A percentile compares a stretch with the other conserved stretches of the same genome.
These are phyloP conservation scores for Drosophila hydei DNA, from an alignment of 1,140 invertebrate genomes.

Conservation along the genomic window DNA sequence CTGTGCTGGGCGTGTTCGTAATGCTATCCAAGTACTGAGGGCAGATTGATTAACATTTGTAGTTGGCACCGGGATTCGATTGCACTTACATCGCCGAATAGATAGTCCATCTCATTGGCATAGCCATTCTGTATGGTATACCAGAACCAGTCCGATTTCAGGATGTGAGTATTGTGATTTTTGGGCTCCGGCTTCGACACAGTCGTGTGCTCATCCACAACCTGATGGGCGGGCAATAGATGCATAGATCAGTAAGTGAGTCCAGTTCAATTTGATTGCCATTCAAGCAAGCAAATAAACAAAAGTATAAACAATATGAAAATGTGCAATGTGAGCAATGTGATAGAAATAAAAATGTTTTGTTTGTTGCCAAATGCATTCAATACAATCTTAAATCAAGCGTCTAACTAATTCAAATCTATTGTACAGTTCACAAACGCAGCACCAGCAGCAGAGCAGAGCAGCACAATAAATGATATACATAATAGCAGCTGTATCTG, in stretches of 20 bases:
- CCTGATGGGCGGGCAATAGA: conserved; percentile 84
- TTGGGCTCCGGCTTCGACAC: conserved; percentile 87
- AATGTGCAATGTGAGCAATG: conserved; percentile 39
- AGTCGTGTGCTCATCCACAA: conserved; percentile 91
- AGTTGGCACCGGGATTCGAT: neutral
- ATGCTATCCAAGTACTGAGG: conserved; percentile 82
- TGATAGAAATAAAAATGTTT: conserved; percentile 52
- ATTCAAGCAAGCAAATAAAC: neutral
- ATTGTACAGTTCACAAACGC: conserved; percentile 41
- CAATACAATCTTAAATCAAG: conserved; percentile 52
- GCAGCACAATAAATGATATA: conserved; percentile 74
- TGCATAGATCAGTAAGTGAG: neutral
- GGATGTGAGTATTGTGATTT: conserved; percentile 87
- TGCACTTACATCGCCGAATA: conserved; percentile 91
- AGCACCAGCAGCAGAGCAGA: conserved; percentile 51
- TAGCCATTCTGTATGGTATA: conserved; percentile 95
- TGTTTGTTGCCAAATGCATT: conserved; percentile 48
- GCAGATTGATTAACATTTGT: neutral
- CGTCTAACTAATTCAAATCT: conserved; percentile 55
- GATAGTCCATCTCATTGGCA: conserved; percentile 95
- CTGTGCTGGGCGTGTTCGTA: conserved; percentile 83
- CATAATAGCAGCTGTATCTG: conserved; percentile 8
- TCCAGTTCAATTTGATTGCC: too few species aligned
- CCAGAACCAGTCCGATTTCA: conserved; percentile 99
- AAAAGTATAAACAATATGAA: conserved; percentile 3